These are phyloP conservation scores for Drosophila ohnishii DNA, from an alignment of 1,140 invertebrate genomes.

Conservation along the genomic window DNA sequence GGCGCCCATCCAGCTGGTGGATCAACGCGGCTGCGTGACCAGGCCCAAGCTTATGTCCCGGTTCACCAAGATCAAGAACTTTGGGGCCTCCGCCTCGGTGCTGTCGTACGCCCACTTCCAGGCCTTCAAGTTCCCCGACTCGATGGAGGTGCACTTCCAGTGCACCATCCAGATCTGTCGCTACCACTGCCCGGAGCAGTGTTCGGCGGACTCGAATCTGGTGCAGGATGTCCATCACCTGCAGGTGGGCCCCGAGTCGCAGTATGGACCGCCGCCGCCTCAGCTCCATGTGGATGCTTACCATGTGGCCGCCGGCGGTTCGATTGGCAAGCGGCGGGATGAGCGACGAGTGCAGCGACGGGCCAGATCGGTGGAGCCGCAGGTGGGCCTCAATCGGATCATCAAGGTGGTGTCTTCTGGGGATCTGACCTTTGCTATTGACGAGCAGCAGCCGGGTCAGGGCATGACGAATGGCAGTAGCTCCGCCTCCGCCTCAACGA, in stretches of 20 bases:
- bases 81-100: conserved; percentile 95
- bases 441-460: conserved; percentile 84
- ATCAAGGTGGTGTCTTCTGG: conserved; percentile 93
- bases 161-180: conserved; percentile 97
- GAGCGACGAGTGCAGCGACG: conserved; percentile 88
- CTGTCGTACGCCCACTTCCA: conserved; percentile 96
- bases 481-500: conserved; percentile 73
- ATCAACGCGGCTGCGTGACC: conserved; percentile 95
- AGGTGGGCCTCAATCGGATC: conserved; percentile 92
- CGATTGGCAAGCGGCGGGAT: conserved; percentile 87
- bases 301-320: conserved; percentile 68
- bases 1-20: conserved; percentile 96
- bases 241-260: conserved; percentile 85
- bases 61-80: conserved; percentile 98
- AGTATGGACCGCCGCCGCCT: conserved; percentile 88
- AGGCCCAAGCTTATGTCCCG: conserved; percentile 96
- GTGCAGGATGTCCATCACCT: conserved; percentile 84
- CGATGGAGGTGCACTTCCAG: conserved; percentile 98
- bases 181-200: conserved; percentile 96
- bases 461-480: conserved; percentile 64
- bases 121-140: conserved; percentile 98
- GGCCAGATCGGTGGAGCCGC: conserved; percentile 85
- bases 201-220: conserved; percentile 85
- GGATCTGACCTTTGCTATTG: conserved; percentile 91
- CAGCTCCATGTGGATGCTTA: conserved; percentile 86